Conservation (phyloP, 2,113 vertebrate species). For the Zosterops hypoxanthus region DNA sequence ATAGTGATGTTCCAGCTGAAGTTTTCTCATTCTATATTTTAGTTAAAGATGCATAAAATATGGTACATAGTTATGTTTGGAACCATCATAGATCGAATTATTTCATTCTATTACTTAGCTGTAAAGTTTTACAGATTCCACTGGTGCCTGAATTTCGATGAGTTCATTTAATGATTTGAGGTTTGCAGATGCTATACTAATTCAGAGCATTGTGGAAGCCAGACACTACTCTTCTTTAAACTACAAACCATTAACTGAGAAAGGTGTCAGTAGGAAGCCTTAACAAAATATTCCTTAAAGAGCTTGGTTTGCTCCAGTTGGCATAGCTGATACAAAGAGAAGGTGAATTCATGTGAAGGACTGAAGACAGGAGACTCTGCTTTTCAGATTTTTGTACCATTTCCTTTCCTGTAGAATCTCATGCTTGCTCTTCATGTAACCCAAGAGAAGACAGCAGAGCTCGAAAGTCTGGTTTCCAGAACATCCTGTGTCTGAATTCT, state of each 20-base stretch:
- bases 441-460: not conserved
- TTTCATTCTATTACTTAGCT: not conserved
- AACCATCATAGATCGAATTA: not conserved
- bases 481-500: not conserved
- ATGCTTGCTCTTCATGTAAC: not conserved
- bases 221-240: not conserved
- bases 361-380: not conserved
- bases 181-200: not conserved
- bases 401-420: not conserved
- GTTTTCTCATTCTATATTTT: not conserved
- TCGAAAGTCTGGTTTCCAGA: not conserved
- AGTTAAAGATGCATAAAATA: not conserved
- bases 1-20: not conserved
- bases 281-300: not conserved
- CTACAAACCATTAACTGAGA: not conserved
- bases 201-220: not conserved
- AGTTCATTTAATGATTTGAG: not conserved
- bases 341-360: not conserved
- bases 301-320: not conserved
- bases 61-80: not conserved
- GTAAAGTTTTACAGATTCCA: not conserved
- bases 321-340: not conserved
- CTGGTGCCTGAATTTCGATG: not conserved
- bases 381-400: not conserved
- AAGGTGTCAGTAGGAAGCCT: not conserved